These are phyloP conservation scores for Drosophila burlai DNA, from an alignment of 1,140 invertebrate genomes.

Conservation along the genomic window DNA sequence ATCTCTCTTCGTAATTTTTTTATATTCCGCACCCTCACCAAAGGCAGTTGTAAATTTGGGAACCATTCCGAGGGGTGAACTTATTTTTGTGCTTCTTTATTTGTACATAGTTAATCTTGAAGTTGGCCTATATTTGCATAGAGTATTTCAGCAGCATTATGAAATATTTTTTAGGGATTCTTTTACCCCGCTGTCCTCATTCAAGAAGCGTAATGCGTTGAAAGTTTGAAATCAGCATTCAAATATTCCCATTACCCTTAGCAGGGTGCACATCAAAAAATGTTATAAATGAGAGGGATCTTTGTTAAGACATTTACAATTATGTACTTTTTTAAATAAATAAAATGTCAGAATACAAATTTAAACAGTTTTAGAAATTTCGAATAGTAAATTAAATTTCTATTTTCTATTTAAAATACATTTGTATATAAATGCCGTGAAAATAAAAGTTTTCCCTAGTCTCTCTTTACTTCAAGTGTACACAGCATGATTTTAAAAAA, in stretches of 20 bases:
- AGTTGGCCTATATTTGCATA: constrained; percentile 4
- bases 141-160: constrained; percentile 15
- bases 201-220: constrained; percentile 46
- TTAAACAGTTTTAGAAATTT: not conserved
- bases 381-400: not conserved
- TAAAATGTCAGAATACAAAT: not conserved
- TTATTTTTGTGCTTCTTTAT: constrained; percentile 5
- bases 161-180: constrained; percentile 1
- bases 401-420: not conserved
- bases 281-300: not conserved
- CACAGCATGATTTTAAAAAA: not conserved
- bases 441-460: not conserved
- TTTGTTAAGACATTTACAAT: not conserved
- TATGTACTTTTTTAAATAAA: not conserved
- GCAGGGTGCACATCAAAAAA: not conserved
- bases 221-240: constrained; percentile 73
- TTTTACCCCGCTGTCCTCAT: constrained; percentile 21
- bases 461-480: not conserved
- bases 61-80: constrained; percentile 1
- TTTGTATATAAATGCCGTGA: not conserved
- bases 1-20: constrained; percentile 33
- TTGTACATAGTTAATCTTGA: constrained; percentile 2
- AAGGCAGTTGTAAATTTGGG: constrained; percentile 25
- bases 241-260: constrained; percentile 21
- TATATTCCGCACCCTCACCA: constrained; percentile 9